Conservation (phyloP, 2,888 invertebrate species). For the Caprella mutica region DNA sequence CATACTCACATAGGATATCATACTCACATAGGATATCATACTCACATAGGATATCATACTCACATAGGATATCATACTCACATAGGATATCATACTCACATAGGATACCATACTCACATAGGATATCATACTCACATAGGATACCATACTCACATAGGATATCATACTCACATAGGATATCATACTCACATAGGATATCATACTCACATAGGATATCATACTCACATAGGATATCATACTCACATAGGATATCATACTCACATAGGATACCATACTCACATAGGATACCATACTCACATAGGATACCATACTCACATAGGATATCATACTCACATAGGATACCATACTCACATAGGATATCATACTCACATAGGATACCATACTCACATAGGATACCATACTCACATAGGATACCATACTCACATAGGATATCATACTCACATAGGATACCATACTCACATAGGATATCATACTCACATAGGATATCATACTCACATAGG, state of each 20-base stretch:
- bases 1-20: neutral
- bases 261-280: too few species aligned
- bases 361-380: neutral
- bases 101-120: neutral
- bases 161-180: slow-evolving; percentile 98
- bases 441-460: neutral
- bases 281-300: neutral
- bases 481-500: slow-evolving; percentile 70
- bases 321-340: slow-evolving; percentile 71
- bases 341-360: slow-evolving; percentile 46
- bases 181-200: slow-evolving; percentile 1
- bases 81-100: too few species aligned
- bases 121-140: too few species aligned
- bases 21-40: too few species aligned
- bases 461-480: too few species aligned
- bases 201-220: neutral
- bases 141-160: slow-evolving; percentile 74
- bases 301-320: too few species aligned
- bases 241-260: slow-evolving; percentile 95
- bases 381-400: neutral
- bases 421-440: neutral
- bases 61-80: too few species aligned
- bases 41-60: slow-evolving; percentile 97
- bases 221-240: too few species aligned
- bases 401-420: neutral